Conservation (phyloP, 2,888 invertebrate genomes). For the Malacosoma neustria region DNA sequence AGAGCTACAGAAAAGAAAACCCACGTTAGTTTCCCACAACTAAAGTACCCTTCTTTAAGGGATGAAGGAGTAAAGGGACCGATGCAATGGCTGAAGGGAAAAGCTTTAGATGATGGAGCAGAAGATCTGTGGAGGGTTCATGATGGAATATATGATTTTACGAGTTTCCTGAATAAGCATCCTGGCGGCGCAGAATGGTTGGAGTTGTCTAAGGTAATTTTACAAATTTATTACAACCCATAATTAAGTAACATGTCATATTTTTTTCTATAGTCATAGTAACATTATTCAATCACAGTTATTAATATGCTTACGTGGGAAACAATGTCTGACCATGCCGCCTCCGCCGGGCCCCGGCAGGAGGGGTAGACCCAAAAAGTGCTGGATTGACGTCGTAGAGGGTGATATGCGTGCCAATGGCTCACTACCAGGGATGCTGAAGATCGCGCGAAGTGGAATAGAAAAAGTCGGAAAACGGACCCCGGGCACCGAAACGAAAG, state of each 20-base stretch:
- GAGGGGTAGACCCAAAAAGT: no score
- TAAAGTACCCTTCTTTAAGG: constrained; percentile 66
- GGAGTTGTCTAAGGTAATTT: constrained; percentile 76
- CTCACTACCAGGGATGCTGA: no score
- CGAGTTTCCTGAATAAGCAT: constrained; percentile 84
- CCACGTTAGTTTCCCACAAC: constrained; percentile 68
- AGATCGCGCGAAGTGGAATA: no score
- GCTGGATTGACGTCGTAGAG: no score
- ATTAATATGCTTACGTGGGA: no score
- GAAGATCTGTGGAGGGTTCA: constrained; percentile 87
- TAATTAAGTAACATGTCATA: not conserved
- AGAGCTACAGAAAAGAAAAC: constrained; percentile 45
- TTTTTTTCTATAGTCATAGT: no score
- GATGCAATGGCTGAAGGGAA: constrained; percentile 77
- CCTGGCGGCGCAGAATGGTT: constrained; percentile 91
- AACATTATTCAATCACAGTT: no score
- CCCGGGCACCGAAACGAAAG: no score
- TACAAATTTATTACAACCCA: constrained; percentile 4
- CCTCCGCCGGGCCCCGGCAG: no score
- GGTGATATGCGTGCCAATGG: no score
- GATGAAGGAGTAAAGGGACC: constrained; percentile 56
- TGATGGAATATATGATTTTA: constrained; percentile 88
- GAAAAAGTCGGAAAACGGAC: no score
- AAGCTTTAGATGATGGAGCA: constrained; percentile 80
- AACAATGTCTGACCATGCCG: no score